phyloP scores from a whole-genome alignment of 2,888 invertebrate genomes.

The Oxyscelio sp. region DNA sequence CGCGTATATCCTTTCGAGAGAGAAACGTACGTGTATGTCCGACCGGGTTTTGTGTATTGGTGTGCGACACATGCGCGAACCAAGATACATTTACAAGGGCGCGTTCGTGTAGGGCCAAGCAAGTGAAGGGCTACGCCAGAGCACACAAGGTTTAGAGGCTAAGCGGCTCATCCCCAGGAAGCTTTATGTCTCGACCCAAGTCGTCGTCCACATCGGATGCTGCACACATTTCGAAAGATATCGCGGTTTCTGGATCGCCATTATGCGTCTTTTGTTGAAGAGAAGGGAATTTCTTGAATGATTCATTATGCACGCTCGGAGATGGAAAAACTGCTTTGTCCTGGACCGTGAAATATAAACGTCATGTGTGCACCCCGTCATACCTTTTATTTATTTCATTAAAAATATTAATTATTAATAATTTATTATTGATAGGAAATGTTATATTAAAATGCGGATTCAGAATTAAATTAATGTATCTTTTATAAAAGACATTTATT shows the following conservation, averaged over 20 bases:
- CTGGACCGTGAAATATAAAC: conserved; percentile 20
- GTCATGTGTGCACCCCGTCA: too few relatives aligned
- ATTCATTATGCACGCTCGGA: conserved; percentile 63
- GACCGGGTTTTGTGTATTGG: conserved; percentile 41
- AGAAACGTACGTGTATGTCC: conserved; percentile 58
- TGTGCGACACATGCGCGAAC: conserved; percentile 33
- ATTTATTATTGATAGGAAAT: too few relatives aligned
- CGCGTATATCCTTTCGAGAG: conserved; percentile 78
- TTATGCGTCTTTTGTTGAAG: conserved; percentile 70
- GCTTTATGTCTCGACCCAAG: conserved; percentile 86
- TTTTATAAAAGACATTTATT: too few relatives aligned
- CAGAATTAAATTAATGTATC: too few relatives aligned
- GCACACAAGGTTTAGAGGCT: conserved; percentile 88
- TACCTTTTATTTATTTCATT: too few relatives aligned
- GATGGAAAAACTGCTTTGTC: conserved; percentile 51
- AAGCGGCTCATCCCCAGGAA: conserved; percentile 88
- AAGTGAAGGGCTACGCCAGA: conserved; percentile 79
- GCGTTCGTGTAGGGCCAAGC: conserved; percentile 18
- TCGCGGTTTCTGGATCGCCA: conserved; percentile 76
- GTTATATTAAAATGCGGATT: too few relatives aligned
- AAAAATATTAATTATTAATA: too few relatives aligned
- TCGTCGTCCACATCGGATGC: conserved; percentile 81
- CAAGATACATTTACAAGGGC: conserved; percentile 26
- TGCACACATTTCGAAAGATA: conserved; percentile 84
- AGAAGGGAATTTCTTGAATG: conserved; percentile 66